Percentiles rank a stretch among this genome's conserved stretches.
These are phyloP conservation scores for Drosophila sturtevanti DNA, from an alignment of 1,140 invertebrate genomes.

Conservation along the genomic window DNA sequence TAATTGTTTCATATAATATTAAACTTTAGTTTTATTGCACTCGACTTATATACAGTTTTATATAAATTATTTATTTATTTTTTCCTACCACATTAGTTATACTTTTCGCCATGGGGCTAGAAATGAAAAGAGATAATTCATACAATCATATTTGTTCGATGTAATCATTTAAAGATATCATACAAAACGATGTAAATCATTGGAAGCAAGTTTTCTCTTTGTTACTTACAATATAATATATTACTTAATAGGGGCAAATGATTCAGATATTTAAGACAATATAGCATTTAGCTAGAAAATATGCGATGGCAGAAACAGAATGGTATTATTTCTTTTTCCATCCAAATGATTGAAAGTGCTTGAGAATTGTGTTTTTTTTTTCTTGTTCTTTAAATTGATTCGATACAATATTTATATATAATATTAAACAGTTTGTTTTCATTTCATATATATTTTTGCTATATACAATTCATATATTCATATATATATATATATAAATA, in stretches of 20 bases:
- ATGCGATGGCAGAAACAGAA: neutral
- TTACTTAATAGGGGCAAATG: neutral
- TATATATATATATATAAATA: slow-evolving; percentile 22
- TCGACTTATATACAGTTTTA: slow-evolving; percentile 47
- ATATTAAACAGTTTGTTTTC: slow-evolving; percentile 20
- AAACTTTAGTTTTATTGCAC: slow-evolving; percentile 58
- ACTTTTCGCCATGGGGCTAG: neutral
- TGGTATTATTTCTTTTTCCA: neutral
- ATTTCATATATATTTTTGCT: neutral
- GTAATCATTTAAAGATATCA: neutral
- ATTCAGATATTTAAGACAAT: neutral
- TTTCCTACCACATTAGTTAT: neutral
- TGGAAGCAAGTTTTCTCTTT: slow-evolving; percentile 2
- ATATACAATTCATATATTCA: slow-evolving; percentile 37
- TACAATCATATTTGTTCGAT: neutral
- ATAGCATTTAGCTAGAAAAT: neutral
- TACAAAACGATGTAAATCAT: neutral
- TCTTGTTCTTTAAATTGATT: slow-evolving; percentile 3
- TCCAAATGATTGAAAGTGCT: neutral
- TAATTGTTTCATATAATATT: slow-evolving; percentile 43
- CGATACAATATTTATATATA: slow-evolving; percentile 25
- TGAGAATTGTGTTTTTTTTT: neutral
- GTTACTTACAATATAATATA: neutral
- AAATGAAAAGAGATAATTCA: neutral
- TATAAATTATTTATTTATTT: neutral